Evolutionary conservation across 2,113 vertebrate species (phyloP).

Genomic region (Sceloporus undulatus): DNA sequence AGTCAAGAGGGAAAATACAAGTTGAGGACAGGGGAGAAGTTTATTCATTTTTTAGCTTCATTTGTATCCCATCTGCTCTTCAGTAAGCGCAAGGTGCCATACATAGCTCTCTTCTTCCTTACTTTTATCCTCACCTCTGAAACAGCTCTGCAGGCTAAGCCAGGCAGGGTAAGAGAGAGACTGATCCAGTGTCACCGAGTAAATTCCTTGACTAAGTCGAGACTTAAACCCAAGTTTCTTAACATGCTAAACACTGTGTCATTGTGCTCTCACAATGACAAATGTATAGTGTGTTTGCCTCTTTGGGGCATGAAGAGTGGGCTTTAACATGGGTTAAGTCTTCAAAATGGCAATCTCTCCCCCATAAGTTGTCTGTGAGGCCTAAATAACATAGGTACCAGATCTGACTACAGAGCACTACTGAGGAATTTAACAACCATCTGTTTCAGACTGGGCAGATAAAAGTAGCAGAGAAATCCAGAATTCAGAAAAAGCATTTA

Average conservation of each 20-base stretch:
- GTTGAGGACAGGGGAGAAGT: neutral
- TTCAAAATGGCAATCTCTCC: neutral
- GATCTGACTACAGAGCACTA: neutral
- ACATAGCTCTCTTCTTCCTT: neutral
- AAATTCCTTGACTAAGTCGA: too few relatives aligned
- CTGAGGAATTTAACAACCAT: too few relatives aligned
- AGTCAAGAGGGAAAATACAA: neutral
- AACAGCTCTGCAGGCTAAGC: too few relatives aligned
- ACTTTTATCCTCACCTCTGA: neutral
- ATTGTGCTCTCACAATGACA: neutral
- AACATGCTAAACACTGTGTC: too few relatives aligned
- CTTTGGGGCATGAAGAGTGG: neutral
- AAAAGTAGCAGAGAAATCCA: neutral
- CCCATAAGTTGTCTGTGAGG: too few relatives aligned
- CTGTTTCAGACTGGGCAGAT: neutral
- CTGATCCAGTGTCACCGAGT: too few relatives aligned
- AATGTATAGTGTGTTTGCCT: neutral
- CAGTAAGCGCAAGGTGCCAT: too few relatives aligned
- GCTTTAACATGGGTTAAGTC: too few relatives aligned
- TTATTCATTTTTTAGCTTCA: too few relatives aligned
- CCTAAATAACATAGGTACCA: neutral
- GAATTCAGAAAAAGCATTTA: neutral
- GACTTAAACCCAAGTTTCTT: too few relatives aligned
- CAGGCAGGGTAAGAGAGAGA: too few relatives aligned
- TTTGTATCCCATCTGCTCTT: too few relatives aligned